A percentile compares a stretch with the other conserved stretches of the same genome.
Conservation (phyloP, 2,888 invertebrate species). For the Arrhopalites spinosus region DNA sequence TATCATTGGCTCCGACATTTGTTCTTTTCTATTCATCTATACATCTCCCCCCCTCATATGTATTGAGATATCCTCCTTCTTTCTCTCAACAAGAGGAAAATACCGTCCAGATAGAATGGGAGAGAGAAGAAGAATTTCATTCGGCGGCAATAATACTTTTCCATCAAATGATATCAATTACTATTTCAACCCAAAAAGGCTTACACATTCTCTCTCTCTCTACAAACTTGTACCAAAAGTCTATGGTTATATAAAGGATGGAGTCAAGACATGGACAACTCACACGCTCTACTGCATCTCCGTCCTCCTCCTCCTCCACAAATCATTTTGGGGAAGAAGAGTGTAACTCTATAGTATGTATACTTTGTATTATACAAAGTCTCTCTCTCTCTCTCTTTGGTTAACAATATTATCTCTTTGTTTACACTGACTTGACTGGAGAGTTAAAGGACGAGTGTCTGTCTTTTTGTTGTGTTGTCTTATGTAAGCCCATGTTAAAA, state of each 20-base stretch:
- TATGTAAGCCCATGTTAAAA: not conserved
- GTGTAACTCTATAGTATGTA: too few species aligned
- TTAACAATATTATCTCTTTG: slow-evolving; percentile 37
- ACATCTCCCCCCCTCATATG: not conserved
- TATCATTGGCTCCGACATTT: slow-evolving; percentile 33
- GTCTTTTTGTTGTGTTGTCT: not conserved
- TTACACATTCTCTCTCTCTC: not conserved
- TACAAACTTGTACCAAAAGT: not conserved
- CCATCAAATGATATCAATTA: slow-evolving; percentile 33
- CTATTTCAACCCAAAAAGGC: slow-evolving; percentile 22
- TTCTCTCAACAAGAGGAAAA: not conserved
- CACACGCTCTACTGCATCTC: slow-evolving; percentile 7
- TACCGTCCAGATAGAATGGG: slow-evolving; percentile 17
- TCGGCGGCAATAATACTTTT: slow-evolving; percentile 27
- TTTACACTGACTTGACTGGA: slow-evolving; percentile 36
- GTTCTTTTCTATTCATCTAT: slow-evolving; percentile 12
- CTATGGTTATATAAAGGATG: too few species aligned
- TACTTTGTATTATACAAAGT: too few species aligned
- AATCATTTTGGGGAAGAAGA: slow-evolving; percentile 16
- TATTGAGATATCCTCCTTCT: slow-evolving; percentile 29
- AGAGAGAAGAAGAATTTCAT: slow-evolving; percentile 17
- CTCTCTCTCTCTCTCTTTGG: not conserved
- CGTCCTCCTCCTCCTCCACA: slow-evolving; percentile 22
- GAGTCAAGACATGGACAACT: not conserved
- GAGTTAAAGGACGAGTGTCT: slow-evolving; percentile 11